Percentiles rank a stretch among this genome's conserved stretches.
These are phyloP conservation scores for Gambelia wislizenii DNA, from an alignment of 2,797 vertebrate genomes.

Conservation along the genomic window DNA sequence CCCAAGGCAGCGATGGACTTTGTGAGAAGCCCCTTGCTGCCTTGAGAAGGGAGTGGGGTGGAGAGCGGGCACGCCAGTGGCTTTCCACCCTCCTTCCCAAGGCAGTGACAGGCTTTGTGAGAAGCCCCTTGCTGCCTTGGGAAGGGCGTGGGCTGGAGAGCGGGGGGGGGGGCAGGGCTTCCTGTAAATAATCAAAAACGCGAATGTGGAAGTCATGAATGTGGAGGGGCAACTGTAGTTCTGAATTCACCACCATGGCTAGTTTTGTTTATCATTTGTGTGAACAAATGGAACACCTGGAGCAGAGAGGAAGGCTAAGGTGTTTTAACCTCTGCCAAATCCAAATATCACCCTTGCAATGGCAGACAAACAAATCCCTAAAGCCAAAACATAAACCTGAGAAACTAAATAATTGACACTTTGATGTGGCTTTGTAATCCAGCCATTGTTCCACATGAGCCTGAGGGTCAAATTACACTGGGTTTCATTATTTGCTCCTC, in stretches of 20 bases:
- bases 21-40: no score
- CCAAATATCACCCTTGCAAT: neutral
- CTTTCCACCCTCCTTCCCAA: no score
- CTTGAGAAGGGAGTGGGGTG: no score
- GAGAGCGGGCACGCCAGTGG: no score
- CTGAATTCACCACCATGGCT: neutral
- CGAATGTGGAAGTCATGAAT: no score
- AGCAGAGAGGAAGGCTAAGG: neutral
- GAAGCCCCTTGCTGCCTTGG: no score
- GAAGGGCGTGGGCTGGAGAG: no score
- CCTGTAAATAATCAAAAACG: no score
- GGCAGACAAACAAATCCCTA: neutral
- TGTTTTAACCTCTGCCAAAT: neutral
- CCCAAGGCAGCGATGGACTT: no score
- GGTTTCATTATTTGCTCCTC: neutral
- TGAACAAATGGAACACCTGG: neutral
- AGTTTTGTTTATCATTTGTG: neutral
- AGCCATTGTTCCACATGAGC: neutral
- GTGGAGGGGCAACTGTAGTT: no score
- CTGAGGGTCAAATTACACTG: neutral
- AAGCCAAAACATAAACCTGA: neutral
- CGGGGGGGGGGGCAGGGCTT: no score
- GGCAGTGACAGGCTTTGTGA: no score
- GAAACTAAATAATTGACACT: neutral
- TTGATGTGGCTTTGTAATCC: neutral